Base-by-base conservation (phyloP, 2,113 vertebrate genomes). In the Empidonax alnorum region DNA sequence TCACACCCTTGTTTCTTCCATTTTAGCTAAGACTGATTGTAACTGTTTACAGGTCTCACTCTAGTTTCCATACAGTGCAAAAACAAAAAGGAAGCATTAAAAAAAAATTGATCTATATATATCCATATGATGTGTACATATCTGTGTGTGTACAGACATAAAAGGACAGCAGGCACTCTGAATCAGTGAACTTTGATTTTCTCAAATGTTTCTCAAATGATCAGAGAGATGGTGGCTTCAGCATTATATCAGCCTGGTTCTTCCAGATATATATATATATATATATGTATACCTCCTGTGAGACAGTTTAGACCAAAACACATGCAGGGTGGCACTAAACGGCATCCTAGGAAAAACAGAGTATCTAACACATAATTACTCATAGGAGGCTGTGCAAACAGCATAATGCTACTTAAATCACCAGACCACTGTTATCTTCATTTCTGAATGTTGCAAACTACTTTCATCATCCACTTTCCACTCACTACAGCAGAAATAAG, bases 221-320 rank as follows among this genome's bases (percentile, higher is more conserved):
- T 39, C 47, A 49, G 46, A 86, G 79, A 86, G 72, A 24, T 20
- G 39, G 25, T 39, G 27, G 42, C 39, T 90, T 31, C 62, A 72
- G 58, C 49, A 79, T 39, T 83, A 62, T 35, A 81, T 76, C 41
- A 95, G 65, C n/a, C 69, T 69, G 46, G 21, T 65, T 93, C 63
- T 95, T 33, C 37, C 76, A 78, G 25, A 47, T 47, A 47, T 47
- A 47, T 35, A 35, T 35, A 35, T 46, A 21, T 24, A 61, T 50
- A 61, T 75, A 49, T 83, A 47, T 68, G 37, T 39, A 39, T 44
- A 11, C 62, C 63, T 75, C 67, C 69, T 55, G 20, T 73, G 67
- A 95, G 96, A 92, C 58, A 93, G 66, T 61, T 90, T 87, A 67
- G 25, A 72, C 53, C 41, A 72, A 93, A 94, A 77, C 28, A 67